phyloP scores from a whole-genome alignment of 2,113 vertebrate genomes.

The Girardinichthys multiradiatus region DNA sequence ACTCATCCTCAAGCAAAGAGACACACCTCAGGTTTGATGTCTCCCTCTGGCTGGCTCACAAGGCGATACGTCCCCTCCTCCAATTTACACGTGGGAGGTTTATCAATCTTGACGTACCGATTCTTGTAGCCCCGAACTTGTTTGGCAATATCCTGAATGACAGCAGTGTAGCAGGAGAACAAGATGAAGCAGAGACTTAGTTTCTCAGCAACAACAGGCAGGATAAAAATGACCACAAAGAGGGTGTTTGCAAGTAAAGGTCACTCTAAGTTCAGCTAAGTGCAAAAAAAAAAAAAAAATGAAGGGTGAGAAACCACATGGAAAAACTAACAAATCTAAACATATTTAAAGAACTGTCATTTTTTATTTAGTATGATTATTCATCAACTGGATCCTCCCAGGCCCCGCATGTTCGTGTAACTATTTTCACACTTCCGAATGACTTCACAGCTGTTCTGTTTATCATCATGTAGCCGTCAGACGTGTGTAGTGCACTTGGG shows the following conservation, averaged over 20 bases:
- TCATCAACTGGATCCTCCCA: conserved; percentile 15
- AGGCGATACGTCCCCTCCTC: conserved; percentile 83
- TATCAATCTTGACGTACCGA: conserved; percentile 83
- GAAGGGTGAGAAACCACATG: not conserved
- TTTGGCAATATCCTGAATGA: conserved; percentile 82
- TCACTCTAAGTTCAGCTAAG: not conserved
- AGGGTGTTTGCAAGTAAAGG: not conserved
- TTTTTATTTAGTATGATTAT: conserved; percentile 6
- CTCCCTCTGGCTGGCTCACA: conserved; percentile 84
- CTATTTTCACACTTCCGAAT: conserved; percentile 29
- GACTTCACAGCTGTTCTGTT: not conserved
- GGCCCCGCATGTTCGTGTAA: conserved; percentile 9
- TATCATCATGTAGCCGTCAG: not conserved
- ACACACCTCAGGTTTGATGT: conserved; percentile 83
- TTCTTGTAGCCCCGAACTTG: conserved; percentile 77
- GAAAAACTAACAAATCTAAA: not conserved
- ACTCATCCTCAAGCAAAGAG: not conserved
- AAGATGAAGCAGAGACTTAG: not conserved
- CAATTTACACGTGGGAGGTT: conserved; percentile 84
- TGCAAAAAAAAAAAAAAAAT: too few species aligned
- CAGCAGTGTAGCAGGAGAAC: not conserved
- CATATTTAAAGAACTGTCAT: not conserved
- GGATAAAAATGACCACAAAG: not conserved
- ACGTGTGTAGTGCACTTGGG: not conserved
- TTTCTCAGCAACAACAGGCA: not conserved